These are phyloP conservation scores for Latrodectus hesperus DNA, from an alignment of 2,888 invertebrate species.

Conservation along the genomic window DNA sequence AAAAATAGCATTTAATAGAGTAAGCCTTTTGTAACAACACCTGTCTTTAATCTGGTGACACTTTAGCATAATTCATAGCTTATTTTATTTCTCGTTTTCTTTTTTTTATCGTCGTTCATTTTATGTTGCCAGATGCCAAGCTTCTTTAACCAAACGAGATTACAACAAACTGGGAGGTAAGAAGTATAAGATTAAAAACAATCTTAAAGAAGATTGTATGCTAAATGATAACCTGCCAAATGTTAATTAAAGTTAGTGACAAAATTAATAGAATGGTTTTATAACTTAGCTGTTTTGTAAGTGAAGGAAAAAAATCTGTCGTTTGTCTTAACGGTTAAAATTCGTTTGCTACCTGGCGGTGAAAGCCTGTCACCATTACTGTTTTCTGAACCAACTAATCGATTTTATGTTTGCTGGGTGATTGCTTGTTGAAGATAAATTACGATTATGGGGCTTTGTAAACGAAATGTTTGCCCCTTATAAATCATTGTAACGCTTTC, in stretches of 20 bases:
- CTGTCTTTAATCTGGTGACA: conserved; percentile 21
- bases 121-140: conserved; percentile 1
- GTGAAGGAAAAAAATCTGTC: background rate
- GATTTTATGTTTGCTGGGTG: background rate
- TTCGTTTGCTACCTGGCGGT: background rate
- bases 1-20: conserved; percentile 15
- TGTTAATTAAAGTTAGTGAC: conserved; percentile 60
- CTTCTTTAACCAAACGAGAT: background rate
- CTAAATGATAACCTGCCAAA: conserved; percentile 59
- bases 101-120: background rate
- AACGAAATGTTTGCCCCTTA: no score
- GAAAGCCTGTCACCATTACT: background rate
- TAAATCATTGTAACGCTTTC: no score
- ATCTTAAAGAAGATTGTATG: conserved; percentile 1
- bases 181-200: conserved; percentile 3
- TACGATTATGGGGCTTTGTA: no score
- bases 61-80: conserved; percentile 1
- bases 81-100: conserved; percentile 3
- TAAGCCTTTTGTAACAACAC: conserved; percentile 15
- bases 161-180: background rate
- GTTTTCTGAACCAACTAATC: background rate
- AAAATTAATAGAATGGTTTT: conserved; percentile 28
- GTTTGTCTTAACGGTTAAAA: background rate
- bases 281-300: conserved; percentile 24
- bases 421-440: background rate